A percentile compares a stretch with the other conserved stretches of the same genome.
Evolutionary conservation across 2,888 invertebrate species (phyloP).

Genomic region (Petrolisthes cinctipes): DNA sequence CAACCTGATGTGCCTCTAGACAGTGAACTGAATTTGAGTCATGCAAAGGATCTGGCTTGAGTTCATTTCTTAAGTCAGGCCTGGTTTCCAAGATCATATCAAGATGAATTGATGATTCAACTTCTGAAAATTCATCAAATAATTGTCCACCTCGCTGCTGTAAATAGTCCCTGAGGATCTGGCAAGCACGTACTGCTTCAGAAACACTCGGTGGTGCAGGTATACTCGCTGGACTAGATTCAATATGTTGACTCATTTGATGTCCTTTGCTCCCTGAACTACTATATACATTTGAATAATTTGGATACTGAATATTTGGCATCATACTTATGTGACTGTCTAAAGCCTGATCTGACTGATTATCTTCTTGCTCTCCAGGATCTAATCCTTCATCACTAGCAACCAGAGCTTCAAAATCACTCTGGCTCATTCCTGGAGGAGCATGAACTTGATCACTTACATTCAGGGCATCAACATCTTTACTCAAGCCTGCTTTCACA

Average conservation of each 20-base stretch:
- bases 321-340: slow-evolving; percentile 18
- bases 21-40: slow-evolving; percentile 54
- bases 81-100: slow-evolving; percentile 42
- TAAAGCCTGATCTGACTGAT: background rate
- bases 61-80: slow-evolving; percentile 40
- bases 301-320: slow-evolving; percentile 30
- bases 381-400: slow-evolving; percentile 28
- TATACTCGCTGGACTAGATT: background rate
- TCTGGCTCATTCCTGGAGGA: slow-evolving; percentile 48
- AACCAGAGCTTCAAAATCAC: slow-evolving; percentile 51
- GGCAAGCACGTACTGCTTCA: slow-evolving; percentile 57
- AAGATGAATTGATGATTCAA: slow-evolving; percentile 54
- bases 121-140: slow-evolving; percentile 48
- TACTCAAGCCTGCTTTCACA: slow-evolving; percentile 61
- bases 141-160: slow-evolving; percentile 46
- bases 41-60: slow-evolving; percentile 49
- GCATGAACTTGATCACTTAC: slow-evolving; percentile 41
- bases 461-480: slow-evolving; percentile 55
- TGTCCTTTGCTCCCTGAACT: slow-evolving; percentile 13
- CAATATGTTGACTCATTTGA: slow-evolving; percentile 24
- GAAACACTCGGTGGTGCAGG: slow-evolving; percentile 27
- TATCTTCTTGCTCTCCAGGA: slow-evolving; percentile 14
- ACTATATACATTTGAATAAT: slow-evolving; percentile 39
- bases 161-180: slow-evolving; percentile 48
- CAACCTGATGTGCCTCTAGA: slow-evolving; percentile 37